phyloP scores from a whole-genome alignment of 2,113 vertebrate species.

The Nerophis lumbriciformis region DNA sequence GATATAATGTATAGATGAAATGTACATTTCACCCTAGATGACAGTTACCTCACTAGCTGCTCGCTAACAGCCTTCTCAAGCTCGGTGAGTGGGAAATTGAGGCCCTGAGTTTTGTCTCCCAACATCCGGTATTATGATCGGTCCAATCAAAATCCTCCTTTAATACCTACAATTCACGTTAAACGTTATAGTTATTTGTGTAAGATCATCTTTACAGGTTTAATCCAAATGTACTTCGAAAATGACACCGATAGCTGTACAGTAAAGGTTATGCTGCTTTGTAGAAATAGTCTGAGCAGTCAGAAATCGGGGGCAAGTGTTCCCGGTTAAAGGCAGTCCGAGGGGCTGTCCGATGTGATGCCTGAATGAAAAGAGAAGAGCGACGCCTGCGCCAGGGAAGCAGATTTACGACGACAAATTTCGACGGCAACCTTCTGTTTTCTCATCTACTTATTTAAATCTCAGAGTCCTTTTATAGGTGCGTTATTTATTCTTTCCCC shows the following conservation, averaged over 20 bases:
- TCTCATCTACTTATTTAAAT: neutral
- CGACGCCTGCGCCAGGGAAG: constrained; percentile 25
- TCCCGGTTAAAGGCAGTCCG: rapidly evolving
- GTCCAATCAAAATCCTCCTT: neutral
- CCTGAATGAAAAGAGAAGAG: constrained; percentile 57
- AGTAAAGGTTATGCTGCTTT: too few relatives aligned
- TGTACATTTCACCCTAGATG: neutral
- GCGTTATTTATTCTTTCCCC: neutral
- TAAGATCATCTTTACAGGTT: too few relatives aligned
- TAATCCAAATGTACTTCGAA: too few relatives aligned
- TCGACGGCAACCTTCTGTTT: neutral
- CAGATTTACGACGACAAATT: neutral
- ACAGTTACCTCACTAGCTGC: constrained; percentile 8
- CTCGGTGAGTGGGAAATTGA: rapidly evolving
- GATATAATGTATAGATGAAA: neutral
- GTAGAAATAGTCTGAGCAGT: neutral
- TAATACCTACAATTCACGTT: neutral
- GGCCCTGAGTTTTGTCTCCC: constrained; percentile 18
- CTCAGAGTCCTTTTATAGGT: constrained; percentile 23
- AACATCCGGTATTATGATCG: neutral
- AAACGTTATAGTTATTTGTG: too few relatives aligned
- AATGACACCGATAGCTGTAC: too few relatives aligned
- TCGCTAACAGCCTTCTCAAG: neutral
- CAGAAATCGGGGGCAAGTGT: neutral
- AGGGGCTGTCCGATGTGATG: constrained; percentile 29